Conservation (phyloP, 2,113 vertebrate genomes). For the Serranochromis macrocephalus region DNA sequence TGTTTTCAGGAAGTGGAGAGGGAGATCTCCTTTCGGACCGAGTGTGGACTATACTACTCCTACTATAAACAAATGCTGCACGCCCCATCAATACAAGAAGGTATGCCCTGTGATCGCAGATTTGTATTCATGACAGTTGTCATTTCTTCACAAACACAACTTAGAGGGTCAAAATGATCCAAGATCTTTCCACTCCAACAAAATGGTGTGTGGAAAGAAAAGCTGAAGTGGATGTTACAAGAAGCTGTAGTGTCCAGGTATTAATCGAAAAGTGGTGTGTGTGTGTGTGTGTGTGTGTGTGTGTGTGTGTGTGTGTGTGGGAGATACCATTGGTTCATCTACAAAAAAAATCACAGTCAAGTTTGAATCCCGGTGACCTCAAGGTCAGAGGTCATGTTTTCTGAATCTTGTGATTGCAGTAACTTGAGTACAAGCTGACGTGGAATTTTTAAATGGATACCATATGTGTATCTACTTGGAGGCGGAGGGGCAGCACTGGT, state of each 20-base stretch:
- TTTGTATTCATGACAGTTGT: background rate
- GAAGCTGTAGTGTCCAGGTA: background rate
- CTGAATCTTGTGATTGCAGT: accelerated
- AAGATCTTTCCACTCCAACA: background rate
- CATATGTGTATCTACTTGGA: background rate
- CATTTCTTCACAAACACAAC: background rate
- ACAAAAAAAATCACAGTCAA: accelerated
- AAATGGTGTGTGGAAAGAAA: background rate
- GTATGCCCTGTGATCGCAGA: slow-evolving; percentile 55
- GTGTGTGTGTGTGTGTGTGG: background rate
- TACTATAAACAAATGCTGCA: slow-evolving; percentile 97
- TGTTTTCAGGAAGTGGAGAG: slow-evolving; percentile 88
- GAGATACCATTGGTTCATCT: background rate
- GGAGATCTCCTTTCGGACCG: slow-evolving; percentile 97
- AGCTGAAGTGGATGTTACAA: accelerated
- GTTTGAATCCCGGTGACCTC: background rate
- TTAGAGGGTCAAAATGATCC: background rate
- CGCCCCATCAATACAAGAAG: slow-evolving; percentile 86
- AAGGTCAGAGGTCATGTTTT: accelerated
- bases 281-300: too few species aligned
- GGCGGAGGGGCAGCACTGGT: accelerated
- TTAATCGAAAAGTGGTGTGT: background rate
- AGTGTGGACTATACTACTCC: slow-evolving; percentile 97
- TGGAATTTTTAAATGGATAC: background rate
- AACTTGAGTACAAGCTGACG: background rate